A percentile compares a stretch with the other conserved stretches of the same genome.
phyloP scores from a whole-genome alignment of 2,797 vertebrate species.

The Cynopterus sphinx region DNA sequence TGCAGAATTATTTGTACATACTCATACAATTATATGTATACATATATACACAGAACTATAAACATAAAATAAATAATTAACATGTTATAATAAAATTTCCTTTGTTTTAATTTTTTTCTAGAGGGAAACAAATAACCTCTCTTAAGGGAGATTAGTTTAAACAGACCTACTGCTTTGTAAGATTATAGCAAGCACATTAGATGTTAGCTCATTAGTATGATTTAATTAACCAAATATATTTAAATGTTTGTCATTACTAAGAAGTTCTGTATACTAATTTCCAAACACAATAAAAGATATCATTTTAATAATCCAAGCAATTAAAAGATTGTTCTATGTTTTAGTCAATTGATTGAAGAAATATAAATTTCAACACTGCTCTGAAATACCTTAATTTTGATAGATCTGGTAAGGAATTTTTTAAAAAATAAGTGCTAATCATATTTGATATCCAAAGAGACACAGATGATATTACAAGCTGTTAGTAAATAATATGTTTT shows the following conservation, averaged over 20 bases:
- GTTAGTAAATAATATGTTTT: neutral
- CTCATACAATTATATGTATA: neutral
- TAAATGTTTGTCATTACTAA: constrained; percentile 33
- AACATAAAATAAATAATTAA: neutral
- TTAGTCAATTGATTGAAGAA: constrained; percentile 23
- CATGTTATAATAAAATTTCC: neutral
- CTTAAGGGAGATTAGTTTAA: neutral
- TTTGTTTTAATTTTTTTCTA: neutral
- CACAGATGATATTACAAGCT: neutral
- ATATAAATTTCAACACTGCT: neutral
- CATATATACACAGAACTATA: neutral
- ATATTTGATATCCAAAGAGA: neutral
- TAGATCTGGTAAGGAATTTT: neutral
- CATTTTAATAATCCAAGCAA: constrained; percentile 19
- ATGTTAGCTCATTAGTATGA: neutral
- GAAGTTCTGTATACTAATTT: neutral
- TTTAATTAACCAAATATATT: constrained; percentile 45
- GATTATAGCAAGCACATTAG: neutral
- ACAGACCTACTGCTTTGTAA: neutral
- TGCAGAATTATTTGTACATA: neutral
- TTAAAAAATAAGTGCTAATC: neutral
- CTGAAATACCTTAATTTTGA: neutral
- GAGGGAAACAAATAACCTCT: neutral
- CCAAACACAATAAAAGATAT: neutral
- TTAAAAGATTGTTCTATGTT: neutral